phyloP scores from a whole-genome alignment of 1,140 invertebrate genomes.

The Hermetia illucens region DNA sequence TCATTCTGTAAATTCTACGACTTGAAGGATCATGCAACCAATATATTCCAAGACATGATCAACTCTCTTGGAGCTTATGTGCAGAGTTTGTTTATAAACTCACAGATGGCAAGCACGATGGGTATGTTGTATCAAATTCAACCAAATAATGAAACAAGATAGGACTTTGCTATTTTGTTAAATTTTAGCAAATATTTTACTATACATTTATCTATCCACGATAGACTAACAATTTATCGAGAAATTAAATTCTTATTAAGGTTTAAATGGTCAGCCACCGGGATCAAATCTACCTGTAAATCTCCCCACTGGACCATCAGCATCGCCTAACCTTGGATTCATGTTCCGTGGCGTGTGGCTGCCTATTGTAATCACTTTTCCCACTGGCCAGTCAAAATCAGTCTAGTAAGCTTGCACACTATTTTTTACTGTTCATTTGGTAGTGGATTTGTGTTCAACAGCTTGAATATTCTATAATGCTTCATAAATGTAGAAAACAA shows the following conservation, averaged over 20 bases:
- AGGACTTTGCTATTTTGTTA: neutral
- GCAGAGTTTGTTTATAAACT: slow-evolving; percentile 68
- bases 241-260: slow-evolving; percentile 4
- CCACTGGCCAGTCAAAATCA: slow-evolving; percentile 72
- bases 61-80: slow-evolving; percentile 89
- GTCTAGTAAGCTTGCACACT: slow-evolving; percentile 86
- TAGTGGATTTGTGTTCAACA: too few relatives aligned
- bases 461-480: too few relatives aligned
- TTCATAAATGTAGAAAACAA: too few relatives aligned
- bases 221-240: too few relatives aligned
- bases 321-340: slow-evolving; percentile 82
- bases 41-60: slow-evolving; percentile 90
- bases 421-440: too few relatives aligned
- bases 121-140: neutral
- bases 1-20: slow-evolving; percentile 92
- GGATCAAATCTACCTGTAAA: slow-evolving; percentile 25
- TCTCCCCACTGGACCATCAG: slow-evolving; percentile 56
- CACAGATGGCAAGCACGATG: slow-evolving; percentile 9
- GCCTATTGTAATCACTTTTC: slow-evolving; percentile 69
- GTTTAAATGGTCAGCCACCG: slow-evolving; percentile 45
- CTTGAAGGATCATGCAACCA: slow-evolving; percentile 81
- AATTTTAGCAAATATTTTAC: neutral
- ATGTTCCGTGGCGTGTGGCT: slow-evolving; percentile 85
- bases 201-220: neutral
- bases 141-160: too few relatives aligned